phyloP scores from a whole-genome alignment of 2,113 vertebrate species.

The Sitta europaea region DNA sequence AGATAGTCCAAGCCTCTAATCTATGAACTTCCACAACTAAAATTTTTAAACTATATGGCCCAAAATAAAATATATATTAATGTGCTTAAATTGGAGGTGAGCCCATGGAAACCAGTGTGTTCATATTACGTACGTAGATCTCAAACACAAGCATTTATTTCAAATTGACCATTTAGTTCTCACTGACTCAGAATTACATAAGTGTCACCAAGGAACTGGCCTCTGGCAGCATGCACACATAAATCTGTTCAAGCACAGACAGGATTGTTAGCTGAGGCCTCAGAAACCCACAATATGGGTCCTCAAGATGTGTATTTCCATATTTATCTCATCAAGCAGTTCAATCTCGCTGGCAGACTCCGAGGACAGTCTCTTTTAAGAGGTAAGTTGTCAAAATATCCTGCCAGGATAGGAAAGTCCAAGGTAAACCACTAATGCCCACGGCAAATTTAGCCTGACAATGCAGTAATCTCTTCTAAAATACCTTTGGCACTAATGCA shows the following conservation, averaged over 20 bases:
- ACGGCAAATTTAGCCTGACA: background rate
- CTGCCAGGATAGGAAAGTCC: background rate
- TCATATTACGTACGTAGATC: fast-evolving
- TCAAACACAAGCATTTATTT: background rate
- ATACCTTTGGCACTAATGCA: background rate
- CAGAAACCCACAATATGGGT: background rate
- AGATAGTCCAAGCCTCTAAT: background rate
- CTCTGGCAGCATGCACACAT: background rate
- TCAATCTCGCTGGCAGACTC: background rate
- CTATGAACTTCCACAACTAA: background rate
- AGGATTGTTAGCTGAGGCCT: background rate
- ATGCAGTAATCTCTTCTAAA: background rate
- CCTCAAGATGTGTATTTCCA: background rate
- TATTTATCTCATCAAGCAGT: background rate
- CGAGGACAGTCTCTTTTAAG: background rate
- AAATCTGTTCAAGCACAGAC: background rate
- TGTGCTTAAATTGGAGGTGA: background rate
- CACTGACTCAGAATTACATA: background rate
- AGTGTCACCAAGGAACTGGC: background rate
- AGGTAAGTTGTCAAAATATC: background rate
- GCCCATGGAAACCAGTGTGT: background rate
- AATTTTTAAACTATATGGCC: background rate
- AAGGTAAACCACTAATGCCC: background rate
- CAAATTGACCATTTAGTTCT: background rate
- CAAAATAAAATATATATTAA: background rate